Conservation (phyloP, 2,797 vertebrate species). For the Ibycter americanus region DNA sequence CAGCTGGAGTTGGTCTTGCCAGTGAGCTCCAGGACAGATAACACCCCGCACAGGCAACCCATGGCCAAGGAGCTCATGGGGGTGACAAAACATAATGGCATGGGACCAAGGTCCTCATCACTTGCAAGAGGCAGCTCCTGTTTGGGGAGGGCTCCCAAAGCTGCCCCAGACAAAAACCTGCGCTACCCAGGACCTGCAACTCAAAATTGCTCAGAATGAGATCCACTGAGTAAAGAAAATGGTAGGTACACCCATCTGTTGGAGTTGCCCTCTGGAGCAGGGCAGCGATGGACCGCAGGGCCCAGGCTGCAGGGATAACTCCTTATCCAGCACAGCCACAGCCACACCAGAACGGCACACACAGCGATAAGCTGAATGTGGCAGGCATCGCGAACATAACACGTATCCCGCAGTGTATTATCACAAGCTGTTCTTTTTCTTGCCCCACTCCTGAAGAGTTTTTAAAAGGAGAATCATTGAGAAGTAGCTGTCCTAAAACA, state of each 20-base stretch:
- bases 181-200: background rate
- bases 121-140: background rate
- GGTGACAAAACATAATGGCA: background rate
- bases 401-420: accelerated
- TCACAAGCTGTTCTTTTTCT: background rate
- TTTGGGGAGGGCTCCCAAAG: background rate
- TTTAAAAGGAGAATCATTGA: background rate
- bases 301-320: background rate
- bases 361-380: background rate
- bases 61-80: background rate
- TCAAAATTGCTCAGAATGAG: background rate
- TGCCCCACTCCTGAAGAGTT: background rate
- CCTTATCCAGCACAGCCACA: background rate
- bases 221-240: background rate
- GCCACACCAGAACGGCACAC: background rate
- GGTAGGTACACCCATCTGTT: accelerated
- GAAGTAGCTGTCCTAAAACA: background rate
- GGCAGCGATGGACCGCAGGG: background rate
- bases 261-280: background rate
- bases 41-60: accelerated
- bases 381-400: background rate
- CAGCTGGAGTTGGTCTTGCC: accelerated
- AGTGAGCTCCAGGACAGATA: background rate
- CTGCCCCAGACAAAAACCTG: background rate
- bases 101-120: background rate